Evolutionary conservation across 2,888 invertebrate species (phyloP), one percentile per base, ranked within the genome.

Genomic region (Magallana nippona): DNA sequence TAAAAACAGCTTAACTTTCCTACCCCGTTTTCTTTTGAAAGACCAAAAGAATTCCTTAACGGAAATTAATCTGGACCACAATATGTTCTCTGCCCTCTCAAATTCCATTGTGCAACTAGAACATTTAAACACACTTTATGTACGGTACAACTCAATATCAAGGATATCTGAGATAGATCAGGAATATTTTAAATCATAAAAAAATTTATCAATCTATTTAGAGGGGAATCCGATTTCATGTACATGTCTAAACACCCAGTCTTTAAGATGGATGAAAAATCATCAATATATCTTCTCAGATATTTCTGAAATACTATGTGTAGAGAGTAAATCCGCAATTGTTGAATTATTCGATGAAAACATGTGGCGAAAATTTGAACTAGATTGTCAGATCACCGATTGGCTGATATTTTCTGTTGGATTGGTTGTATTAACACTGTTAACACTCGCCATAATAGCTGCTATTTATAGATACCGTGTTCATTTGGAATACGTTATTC

Each of bases 291-390:
- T 60, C n/a, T 60, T 60, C 19, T 60, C 60, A 19, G 60, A 60
- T 60, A 8, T 60, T 60, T 10, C n/a, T 60, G 19, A n/a, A n/a
- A n/a, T 19, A 19, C 19, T 60, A 2, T 60, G 60, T 19, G 1
- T 19, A n/a, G 60, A 19, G 19, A 60, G 19, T 17, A n/a, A 19
- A 60, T 10, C 10, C 8, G n/a, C 60, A 19, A 60, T 60, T 19
- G 10, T 10, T 19, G n/a, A 60, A n/a, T 60, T 60, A 19, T 60
- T 60, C 10, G 10, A 19, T 11, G 19, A 60, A 10, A 10, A 60
- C 5, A 60, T 60, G n/a, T 60, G 60, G 60, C n/a, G 60, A 60
- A 60, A 60, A 60, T 60, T 60, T 60, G 60, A 60, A 19, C n/a
- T 19, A 60, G 19, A 60, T 19, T 60, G 60, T 19, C 60, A 60